These are phyloP conservation scores for Hippocampus mohnikei DNA, from an alignment of 2,113 vertebrate species.

Conservation along the genomic window DNA sequence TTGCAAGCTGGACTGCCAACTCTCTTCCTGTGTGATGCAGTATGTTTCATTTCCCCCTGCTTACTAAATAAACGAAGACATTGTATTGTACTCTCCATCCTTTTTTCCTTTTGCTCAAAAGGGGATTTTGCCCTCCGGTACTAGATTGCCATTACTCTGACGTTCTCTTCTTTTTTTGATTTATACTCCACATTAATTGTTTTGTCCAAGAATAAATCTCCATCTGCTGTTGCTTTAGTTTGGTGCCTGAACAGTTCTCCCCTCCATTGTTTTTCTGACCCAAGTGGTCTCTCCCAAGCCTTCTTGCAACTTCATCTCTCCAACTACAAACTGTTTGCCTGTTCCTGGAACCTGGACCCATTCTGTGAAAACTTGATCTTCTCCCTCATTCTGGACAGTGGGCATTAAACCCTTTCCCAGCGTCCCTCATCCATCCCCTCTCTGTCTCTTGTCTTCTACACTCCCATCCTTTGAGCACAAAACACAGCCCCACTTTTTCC, in stretches of 20 bases:
- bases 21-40: neutral
- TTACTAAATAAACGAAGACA: slow-evolving; percentile 42
- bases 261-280: neutral
- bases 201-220: slow-evolving; percentile 1
- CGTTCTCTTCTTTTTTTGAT: slow-evolving; percentile 15
- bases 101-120: slow-evolving; percentile 24
- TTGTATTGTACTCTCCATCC: slow-evolving; percentile 15
- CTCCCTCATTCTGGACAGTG: neutral
- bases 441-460: neutral
- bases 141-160: slow-evolving; percentile 9
- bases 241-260: slow-evolving; percentile 2
- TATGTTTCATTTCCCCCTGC: slow-evolving; percentile 27
- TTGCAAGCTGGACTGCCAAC: slow-evolving; percentile 29
- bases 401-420: slow-evolving; percentile 28
- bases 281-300: neutral
- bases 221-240: neutral
- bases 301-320: neutral
- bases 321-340: slow-evolving; percentile 6
- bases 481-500: slow-evolving; percentile 31
- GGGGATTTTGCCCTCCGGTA: slow-evolving; percentile 17
- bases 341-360: neutral
- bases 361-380: neutral
- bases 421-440: slow-evolving; percentile 16
- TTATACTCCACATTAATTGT: slow-evolving; percentile 33
- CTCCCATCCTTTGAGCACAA: slow-evolving; percentile 15